Evolutionary conservation across 2,113 vertebrate species (phyloP), one percentile per base, ranked within the genome.

Genomic region (Callionymus lyra): DNA sequence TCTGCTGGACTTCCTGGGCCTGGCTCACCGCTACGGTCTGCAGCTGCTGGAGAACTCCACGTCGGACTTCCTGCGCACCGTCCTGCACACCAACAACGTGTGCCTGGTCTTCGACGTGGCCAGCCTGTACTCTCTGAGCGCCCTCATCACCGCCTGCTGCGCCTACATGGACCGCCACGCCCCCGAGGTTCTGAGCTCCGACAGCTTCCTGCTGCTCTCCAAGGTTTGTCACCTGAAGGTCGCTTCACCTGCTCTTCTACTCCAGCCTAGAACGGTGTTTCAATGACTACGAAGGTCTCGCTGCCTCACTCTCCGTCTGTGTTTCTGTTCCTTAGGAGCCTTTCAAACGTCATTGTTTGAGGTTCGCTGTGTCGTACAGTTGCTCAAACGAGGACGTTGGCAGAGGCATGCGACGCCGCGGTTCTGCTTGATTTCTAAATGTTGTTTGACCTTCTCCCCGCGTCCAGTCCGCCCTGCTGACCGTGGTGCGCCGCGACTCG

Each of bases 51-150:
- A 98, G 55, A 90, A 92, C 77, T 96, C 95, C 41, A 94, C 92
- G 0, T 99, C 91, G 0, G 93, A 97, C 46, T 98, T 95, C 73
- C 90, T 99, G 50, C 92, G 94, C 59, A 97, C 95, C 57, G 86
- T 97, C 56, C 88, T 98, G 49, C 91, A 92, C 71, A 92, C 89
- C 58, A 89, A 89, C 80, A 99, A 98, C 21, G 92, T 97, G 68
- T 97, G 93, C 67, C 86, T 94, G 87, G 92, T 97, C 12, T 99
- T 97, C 31, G 94, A 98, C 10, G 93, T 96, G 75, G 92, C 95
- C 74, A 93, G 89, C 65, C 92, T 99, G 41, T 99, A 99, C 84
- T 91, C 85, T 1, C 89, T 99, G 65, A 83, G 84, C 39, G 74
- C 86, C 38, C 84, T 98, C 60, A 87, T 88, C 17, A 87, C 86